Evolutionary conservation across 2,113 vertebrate species (phyloP), one percentile per base, ranked within the genome.

Genomic region (Albula glossodonta): DNA sequence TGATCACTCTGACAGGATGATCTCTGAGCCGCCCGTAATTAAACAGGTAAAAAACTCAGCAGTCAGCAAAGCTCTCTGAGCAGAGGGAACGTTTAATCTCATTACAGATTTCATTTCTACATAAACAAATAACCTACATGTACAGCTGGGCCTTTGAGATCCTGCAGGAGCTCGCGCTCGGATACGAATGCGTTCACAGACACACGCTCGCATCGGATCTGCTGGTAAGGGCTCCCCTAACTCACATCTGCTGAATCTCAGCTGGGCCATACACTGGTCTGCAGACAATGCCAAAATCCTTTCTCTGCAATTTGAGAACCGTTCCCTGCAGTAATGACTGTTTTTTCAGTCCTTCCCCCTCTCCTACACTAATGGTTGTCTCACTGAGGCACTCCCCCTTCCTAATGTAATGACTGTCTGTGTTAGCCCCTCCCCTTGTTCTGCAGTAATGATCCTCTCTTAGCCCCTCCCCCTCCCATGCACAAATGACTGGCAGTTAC

Each of bases 41-140:
- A 82, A 82, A 25, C 80, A 82, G 51, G 80, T 53, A 82, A 82
- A 41, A 56, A 53, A 82, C 80, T 11, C 22, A 4, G 19, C n/a
- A 51, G 80, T 31, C 22, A 82, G 31, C 31, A 79, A 15, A 79
- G 10, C 31, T 13, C 78, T 50, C 12, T 17, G 48, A 48, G 31
- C 41, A 2, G 31, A 17, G 31, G 78, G 51, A 49, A 48, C 12
- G 49, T 25, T 48, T 83, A 31, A 60, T 48, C 22, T 13, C n/a
- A 48, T 83, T 49, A 48, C 53, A 41, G 8, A 41, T 31, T 83
- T 83, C 70, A 74, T 74, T 74, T 22, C 56, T 15, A 53, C 25
- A 15, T 60, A 57, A 83, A 25, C 79, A 83, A 57, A 60, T 83
- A n/a, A 60, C 81, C n/a, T 51, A 83, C 19, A 57, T 17, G 56